Base-by-base conservation (phyloP, 2,113 vertebrate species). In the Anseranas semipalmata region DNA sequence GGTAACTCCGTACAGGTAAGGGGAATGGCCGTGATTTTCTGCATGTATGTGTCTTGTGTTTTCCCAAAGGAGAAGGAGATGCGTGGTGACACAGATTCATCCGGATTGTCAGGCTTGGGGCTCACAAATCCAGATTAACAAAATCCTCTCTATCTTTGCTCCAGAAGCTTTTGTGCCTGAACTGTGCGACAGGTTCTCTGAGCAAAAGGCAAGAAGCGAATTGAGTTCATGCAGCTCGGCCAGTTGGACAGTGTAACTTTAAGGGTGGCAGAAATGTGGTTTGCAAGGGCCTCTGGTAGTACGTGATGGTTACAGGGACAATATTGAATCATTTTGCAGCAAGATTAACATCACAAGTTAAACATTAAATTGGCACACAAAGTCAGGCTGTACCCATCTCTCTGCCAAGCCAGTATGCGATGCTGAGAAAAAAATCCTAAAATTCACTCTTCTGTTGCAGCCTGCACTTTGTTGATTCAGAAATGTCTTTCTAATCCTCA, bases 81-180 rank as follows among this genome's bases (percentile, higher is more conserved):
- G 88, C 4, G 5, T 0, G 2, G 43, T 86, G 70, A 84, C 89
- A 92, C 43, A 82, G 71, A 95, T 82, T 89, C 43, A 80, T 60
- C 50, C 20, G 60, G 55, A 95, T 67, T 94, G 97, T 96, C 93
- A 87, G 94, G 58, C 56, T 91, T 71, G 74, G 43, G 73, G 63
- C 43, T 92, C 14, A 28, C 67, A 87, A 92, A 91, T 89, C 95
- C 96, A 87, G 89, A 94, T 96, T 95, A 96, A 95, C 35, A 71
- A 89, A 96, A 88, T 96, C 76, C 63, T 71, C 90, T 87, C 82
- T 35, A 45, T 77, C 82, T 82, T 93, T 90, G 76, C 85, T 84
- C 24, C 73, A 74, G 93, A 73, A 86, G 45, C 66, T 86, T 67
- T 85, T 56, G 45, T 83, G 77, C 25, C 43, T 82, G 39, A 89